Base-by-base conservation (phyloP, 2,797 vertebrate genomes). In the Gobionotothen gibberifrons region DNA sequence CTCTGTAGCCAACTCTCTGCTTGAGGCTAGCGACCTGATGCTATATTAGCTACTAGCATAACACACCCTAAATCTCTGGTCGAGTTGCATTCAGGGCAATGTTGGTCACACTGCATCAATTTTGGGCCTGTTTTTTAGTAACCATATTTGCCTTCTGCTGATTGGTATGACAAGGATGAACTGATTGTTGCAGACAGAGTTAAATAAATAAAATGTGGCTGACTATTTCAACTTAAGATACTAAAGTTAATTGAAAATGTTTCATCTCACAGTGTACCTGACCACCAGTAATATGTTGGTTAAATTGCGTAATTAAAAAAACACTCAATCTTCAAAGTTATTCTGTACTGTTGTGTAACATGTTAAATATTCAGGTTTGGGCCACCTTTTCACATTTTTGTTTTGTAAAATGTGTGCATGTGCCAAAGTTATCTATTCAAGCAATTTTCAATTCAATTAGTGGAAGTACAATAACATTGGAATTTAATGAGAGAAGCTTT, bases 361-460 rank as follows among this genome's bases (percentile, higher is more conserved):
- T 69, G 8, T 61, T 54, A 46, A 75, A 64, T 9, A 61, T 52
- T 52, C 19, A 51, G 36, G 17, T 36, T 57, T 48, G 21, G 0
- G 19, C 13, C 46, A 8, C 40, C 11, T 69, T 17, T 40, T 48
- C 9, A 16, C 39, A 62, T 44, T 56, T 46, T 42, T 40, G 12
- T n/a, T 48, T 71, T 39, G 77, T 64, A 8, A 56, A 32, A 61
- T 64, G 51, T 36, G 46, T 44, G 22, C 32, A 3, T 0, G 11
- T 11, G 4, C 32, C 40, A 5, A 39, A 48, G 26, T 36, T 57
- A 26, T 32, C 42, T 10, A 26, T 26, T 26, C 26, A 26, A 26
- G 26, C 26, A 26, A 26, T 48, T 53, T 17, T 26, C 26, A 26
- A 26, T 26, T 26, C 26, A 26, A 26, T 26, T 26, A 26, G 4